These are phyloP conservation scores for Nixonia krombeini DNA, from an alignment of 1,140 invertebrate genomes.

Conservation along the genomic window DNA sequence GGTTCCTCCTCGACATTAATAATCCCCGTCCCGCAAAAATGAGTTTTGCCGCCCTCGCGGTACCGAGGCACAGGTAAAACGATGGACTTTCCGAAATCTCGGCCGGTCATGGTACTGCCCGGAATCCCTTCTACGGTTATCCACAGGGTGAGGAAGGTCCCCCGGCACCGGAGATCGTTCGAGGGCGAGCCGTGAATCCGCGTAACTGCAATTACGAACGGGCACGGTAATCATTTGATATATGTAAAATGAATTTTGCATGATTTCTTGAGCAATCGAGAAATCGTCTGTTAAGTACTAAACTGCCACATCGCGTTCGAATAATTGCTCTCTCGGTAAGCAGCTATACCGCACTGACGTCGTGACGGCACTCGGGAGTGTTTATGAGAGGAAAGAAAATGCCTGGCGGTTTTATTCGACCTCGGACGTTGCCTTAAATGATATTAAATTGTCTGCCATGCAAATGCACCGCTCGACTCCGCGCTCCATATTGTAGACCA, in stretches of 20 bases:
- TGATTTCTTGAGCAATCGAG: constrained; percentile 36
- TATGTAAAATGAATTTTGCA: constrained; percentile 29
- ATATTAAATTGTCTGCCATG: constrained; percentile 53
- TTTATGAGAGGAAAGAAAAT: constrained; percentile 50
- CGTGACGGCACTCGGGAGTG: constrained; percentile 35
- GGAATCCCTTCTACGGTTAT: too few species aligned
- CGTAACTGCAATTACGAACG: constrained; percentile 5
- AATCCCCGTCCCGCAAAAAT: constrained; percentile 47
- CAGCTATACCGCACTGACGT: constrained; percentile 32
- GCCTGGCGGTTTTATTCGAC: constrained; percentile 48
- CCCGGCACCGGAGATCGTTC: too few species aligned
- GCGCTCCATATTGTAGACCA: too few species aligned
- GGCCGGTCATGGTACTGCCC: too few species aligned
- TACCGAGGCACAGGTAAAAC: too few species aligned
- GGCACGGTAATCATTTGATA: constrained; percentile 1
- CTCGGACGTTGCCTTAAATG: constrained; percentile 51
- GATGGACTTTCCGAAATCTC: too few species aligned
- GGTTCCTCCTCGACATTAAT: constrained; percentile 43
- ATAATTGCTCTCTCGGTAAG: constrained; percentile 52
- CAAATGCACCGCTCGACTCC: too few species aligned
- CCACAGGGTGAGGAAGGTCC: too few species aligned
- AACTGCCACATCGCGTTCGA: constrained; percentile 46
- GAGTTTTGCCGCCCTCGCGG: constrained; percentile 42
- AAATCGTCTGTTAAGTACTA: constrained; percentile 44
- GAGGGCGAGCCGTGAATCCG: not conserved